These are phyloP conservation scores for Caenorhabditis imperialis DNA, from an alignment of 2,888 invertebrate genomes.

Conservation along the genomic window DNA sequence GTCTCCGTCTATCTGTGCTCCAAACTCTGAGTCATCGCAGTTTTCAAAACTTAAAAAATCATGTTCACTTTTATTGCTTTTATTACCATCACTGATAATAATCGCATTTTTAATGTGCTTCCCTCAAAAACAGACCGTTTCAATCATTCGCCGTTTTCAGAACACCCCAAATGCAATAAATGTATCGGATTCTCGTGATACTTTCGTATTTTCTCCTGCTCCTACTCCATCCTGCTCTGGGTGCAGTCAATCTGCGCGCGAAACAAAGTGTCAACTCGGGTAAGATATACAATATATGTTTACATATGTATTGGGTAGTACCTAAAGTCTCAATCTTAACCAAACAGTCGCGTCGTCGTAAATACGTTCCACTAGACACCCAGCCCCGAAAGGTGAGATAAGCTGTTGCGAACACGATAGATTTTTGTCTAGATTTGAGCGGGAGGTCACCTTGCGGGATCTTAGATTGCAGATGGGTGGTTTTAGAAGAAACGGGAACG, in stretches of 20 bases:
- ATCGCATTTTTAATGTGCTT: too few species aligned
- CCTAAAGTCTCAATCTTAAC: too few species aligned
- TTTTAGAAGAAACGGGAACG: too few species aligned
- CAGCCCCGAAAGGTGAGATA: conserved; percentile 50
- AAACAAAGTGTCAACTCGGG: conserved; percentile 44
- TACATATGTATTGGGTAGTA: not conserved
- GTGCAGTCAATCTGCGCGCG: conserved; percentile 32
- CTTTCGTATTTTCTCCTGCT: conserved; percentile 12
- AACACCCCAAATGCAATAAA: conserved; percentile 48
- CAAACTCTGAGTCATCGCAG: too few species aligned
- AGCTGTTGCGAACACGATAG: conserved; percentile 33
- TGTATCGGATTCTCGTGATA: conserved; percentile 14
- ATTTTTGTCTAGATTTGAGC: conserved; percentile 12
- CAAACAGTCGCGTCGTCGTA: conserved; percentile 7
- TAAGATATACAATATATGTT: conserved; percentile 3
- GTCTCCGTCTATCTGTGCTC: too few species aligned
- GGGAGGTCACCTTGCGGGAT: not conserved
- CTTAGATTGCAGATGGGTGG: too few species aligned
- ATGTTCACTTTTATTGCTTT: too few species aligned
- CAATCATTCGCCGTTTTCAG: too few species aligned
- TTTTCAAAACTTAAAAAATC: too few species aligned
- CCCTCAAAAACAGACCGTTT: too few species aligned
- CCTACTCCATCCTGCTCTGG: conserved; percentile 5
- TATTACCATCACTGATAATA: too few species aligned
- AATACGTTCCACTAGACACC: conserved; percentile 22